Conservation (phyloP, 2,888 invertebrate genomes). For the Andrena camellia region DNA sequence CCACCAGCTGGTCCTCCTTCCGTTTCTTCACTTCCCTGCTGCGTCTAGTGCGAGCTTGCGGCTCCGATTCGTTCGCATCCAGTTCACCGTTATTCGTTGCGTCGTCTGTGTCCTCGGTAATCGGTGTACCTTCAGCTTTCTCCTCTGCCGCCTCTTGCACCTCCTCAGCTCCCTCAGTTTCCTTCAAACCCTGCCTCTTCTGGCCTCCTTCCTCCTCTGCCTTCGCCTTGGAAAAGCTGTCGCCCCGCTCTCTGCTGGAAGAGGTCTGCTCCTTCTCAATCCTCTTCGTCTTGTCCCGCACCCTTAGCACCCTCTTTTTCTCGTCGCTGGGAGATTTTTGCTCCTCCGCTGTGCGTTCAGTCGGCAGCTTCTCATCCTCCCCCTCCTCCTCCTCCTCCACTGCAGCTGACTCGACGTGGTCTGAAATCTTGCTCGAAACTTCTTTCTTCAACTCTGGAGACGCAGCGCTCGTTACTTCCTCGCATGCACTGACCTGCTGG, state of each 20-base stretch:
- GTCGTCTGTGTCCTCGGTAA: conserved; percentile 83
- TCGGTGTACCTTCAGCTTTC: conserved; percentile 44
- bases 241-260: conserved; percentile 50
- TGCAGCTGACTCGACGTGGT: neutral
- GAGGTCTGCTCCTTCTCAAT: conserved; percentile 64
- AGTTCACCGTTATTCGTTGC: conserved; percentile 81
- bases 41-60: conserved; percentile 77
- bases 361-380: conserved; percentile 33
- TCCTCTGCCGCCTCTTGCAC: conserved; percentile 50
- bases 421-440: conserved; percentile 29
- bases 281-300: conserved; percentile 77
- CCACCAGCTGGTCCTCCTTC: conserved; percentile 71
- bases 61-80: conserved; percentile 72
- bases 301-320: conserved; percentile 77
- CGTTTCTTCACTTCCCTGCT: conserved; percentile 79
- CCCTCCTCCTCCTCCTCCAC: conserved; percentile 20
- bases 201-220: conserved; percentile 49
- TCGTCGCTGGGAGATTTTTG: conserved; percentile 73
- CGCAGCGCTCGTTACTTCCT: neutral
- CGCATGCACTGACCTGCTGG: conserved; percentile 10
- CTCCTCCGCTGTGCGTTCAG: conserved; percentile 49
- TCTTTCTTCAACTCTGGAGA: conserved; percentile 5
- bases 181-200: conserved; percentile 15
- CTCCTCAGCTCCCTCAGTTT: conserved; percentile 22
- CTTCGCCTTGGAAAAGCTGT: conserved; percentile 56